Evolutionary conservation across 92 coral and sea anemone species (phyloP), one percentile per base, ranked within the genome.

Genomic region (Epizoanthus scotinus): DNA sequence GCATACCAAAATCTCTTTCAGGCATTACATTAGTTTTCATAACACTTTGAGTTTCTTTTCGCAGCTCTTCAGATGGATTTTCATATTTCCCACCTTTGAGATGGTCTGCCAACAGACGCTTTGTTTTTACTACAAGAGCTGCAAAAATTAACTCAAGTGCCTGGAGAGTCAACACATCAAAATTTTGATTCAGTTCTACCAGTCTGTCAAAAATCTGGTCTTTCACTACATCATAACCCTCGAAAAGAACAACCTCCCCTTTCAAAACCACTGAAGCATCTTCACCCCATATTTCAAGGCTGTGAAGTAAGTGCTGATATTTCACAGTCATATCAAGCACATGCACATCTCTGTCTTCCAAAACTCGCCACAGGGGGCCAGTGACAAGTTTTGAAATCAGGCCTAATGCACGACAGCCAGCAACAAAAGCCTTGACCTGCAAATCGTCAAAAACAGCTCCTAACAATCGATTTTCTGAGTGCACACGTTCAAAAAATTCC

Each of bases 1-100:
- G 73, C 84, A 79, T 79, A 14, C 84, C 84, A 19, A 79, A 79
- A 47, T 79, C 64, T 44, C 77, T 34, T 20, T 79, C 84, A 22
- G 84, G 75, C 53, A 65, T 65, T 27, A 65, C 75, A 29, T 79
- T 79, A 0, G 84, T 49, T 31, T 79, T 79, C 53, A 31, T 12
- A 20, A 65, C 84, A 64, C 27, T 64, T 54, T 65, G 14, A 56
- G 14, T 22, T 18, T 77, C 82, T 38, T 60, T 59, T 27, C 26
- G 24, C 40, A 61, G 28, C 57, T 78, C 47, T 19, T 50, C 53
- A 80, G 78, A 29, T 25, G 71, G 40, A 20, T 27, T 25, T 61
- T 63, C 82, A 77, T 77, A 77, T 77, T 77, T 77, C 36, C 82
- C 82, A 58, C 59, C 57, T 44, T 77, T 19, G 0, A 78, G 13